A percentile compares a stretch with the other conserved stretches of the same genome.
Conservation (phyloP, 2,113 vertebrate species). For the Vulpes vulpes region DNA sequence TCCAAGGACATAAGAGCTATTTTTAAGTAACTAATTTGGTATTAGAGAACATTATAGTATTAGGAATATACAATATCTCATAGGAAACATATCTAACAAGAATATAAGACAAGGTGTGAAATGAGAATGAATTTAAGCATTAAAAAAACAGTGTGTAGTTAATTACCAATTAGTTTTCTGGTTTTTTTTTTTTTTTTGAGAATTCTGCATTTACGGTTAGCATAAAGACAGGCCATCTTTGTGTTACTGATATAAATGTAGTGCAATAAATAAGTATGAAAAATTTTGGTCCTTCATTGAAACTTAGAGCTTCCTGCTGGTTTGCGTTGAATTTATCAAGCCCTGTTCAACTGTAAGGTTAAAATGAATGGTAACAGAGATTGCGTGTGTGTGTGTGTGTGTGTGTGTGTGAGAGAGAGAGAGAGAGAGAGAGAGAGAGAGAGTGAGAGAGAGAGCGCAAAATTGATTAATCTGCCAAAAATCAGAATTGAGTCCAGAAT, state of each 20-base stretch:
- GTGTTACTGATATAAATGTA: constrained; percentile 2
- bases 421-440: background rate
- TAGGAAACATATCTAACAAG: background rate
- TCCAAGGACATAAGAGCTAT: background rate
- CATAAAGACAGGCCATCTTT: background rate
- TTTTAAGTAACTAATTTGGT: background rate
- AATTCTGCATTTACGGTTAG: background rate
- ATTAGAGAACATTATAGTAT: background rate
- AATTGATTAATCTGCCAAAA: background rate
- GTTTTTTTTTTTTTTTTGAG: background rate
- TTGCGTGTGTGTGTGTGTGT: background rate
- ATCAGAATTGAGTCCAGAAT: background rate
- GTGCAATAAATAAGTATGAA: background rate
- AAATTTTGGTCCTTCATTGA: background rate
- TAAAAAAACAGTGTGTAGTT: background rate
- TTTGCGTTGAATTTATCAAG: background rate
- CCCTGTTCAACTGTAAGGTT: background rate
- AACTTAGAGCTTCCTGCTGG: background rate
- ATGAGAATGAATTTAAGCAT: background rate
- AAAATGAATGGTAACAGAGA: background rate
- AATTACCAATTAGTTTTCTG: background rate
- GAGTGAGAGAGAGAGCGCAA: background rate
- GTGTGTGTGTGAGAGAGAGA: no score
- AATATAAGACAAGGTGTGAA: background rate
- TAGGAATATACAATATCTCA: background rate